Evolutionary conservation across 2,888 invertebrate genomes (phyloP).

Genomic region (Nyleta sp.): DNA sequence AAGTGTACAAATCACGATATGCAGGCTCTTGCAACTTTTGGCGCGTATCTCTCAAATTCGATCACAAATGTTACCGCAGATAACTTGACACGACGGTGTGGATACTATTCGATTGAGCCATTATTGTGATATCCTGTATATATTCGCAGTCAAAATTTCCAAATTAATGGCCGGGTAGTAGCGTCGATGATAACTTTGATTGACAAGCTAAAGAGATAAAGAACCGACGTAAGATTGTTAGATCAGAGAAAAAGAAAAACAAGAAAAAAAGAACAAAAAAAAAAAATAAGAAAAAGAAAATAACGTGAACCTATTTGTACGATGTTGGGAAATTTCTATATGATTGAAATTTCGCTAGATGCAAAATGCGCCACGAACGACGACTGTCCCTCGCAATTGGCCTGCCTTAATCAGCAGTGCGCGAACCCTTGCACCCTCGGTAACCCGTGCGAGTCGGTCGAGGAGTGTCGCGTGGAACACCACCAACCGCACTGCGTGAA

Average conservation of each 20-base stretch:
- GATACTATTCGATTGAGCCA: conserved; percentile 54
- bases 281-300: not conserved
- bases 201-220: not conserved
- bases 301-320: not conserved
- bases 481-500: conserved; percentile 93
- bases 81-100: conserved; percentile 54
- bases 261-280: not conserved
- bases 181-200: conserved; percentile 4
- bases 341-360: conserved; percentile 83
- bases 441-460: conserved; percentile 89
- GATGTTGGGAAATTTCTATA: conserved; percentile 52
- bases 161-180: conserved; percentile 11
- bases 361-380: conserved; percentile 90
- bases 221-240: too few species aligned
- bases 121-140: conserved; percentile 65
- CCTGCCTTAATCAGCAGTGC: conserved; percentile 91
- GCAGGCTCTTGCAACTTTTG: conserved; percentile 65
- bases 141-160: conserved; percentile 40
- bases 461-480: conserved; percentile 92
- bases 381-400: conserved; percentile 90
- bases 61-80: conserved; percentile 21
- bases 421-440: conserved; percentile 91
- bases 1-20: conserved; percentile 54
- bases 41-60: conserved; percentile 44
- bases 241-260: not conserved